Percentiles rank a stretch among this genome's conserved stretches.
These are phyloP conservation scores for Cancer borealis DNA, from an alignment of 2,888 invertebrate species.

Conservation along the genomic window DNA sequence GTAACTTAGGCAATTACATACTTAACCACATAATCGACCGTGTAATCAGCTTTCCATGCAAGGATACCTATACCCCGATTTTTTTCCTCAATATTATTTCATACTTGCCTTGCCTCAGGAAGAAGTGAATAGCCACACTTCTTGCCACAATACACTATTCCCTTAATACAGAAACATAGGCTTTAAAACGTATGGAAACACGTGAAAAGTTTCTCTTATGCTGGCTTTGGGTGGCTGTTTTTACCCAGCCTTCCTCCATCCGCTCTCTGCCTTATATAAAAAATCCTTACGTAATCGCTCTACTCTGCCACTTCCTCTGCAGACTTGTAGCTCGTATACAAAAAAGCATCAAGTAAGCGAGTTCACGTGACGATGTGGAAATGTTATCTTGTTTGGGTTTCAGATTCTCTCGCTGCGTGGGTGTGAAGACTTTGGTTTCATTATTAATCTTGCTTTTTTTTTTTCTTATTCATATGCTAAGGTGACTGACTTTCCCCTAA, in stretches of 20 bases:
- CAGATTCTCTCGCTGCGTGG: background rate
- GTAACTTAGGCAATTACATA: slow-evolving; percentile 5
- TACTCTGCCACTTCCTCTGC: background rate
- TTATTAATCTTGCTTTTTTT: background rate
- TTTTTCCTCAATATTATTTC: background rate
- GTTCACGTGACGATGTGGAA: background rate
- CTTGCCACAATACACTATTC: background rate
- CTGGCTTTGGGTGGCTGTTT: background rate
- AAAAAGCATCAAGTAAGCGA: background rate
- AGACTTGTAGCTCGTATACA: background rate
- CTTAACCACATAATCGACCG: slow-evolving; percentile 17
- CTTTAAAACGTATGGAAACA: background rate
- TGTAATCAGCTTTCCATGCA: slow-evolving; percentile 12
- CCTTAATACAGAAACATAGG: background rate
- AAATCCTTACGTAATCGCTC: background rate
- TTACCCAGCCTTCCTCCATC: background rate
- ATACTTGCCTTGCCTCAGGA: background rate
- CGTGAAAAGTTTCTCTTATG: background rate
- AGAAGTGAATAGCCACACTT: background rate
- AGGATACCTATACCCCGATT: background rate
- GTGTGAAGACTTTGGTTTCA: background rate
- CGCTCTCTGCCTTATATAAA: background rate
- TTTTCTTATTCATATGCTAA: background rate
- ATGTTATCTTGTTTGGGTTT: slow-evolving; percentile 20
- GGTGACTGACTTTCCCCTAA: background rate